phyloP scores from a whole-genome alignment of 2,888 invertebrate genomes.

The Apodemia duryi region DNA sequence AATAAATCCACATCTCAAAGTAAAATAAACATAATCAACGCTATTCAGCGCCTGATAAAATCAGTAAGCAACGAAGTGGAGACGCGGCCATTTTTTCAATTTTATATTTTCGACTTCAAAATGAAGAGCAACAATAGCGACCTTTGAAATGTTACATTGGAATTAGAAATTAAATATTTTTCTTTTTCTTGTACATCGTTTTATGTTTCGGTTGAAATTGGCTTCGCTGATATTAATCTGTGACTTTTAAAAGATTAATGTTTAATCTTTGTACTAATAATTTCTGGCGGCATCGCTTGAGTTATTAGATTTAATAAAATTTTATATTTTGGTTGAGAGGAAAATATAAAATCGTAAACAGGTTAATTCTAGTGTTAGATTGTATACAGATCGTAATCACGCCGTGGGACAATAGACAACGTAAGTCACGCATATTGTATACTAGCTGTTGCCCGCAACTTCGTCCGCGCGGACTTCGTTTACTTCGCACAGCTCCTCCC shows the following conservation, averaged over 20 bases:
- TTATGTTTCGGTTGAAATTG: conserved; percentile 8
- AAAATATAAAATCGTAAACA: no score
- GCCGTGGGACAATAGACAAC: no score
- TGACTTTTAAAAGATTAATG: background rate
- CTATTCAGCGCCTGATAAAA: conserved; percentile 18
- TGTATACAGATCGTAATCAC: no score
- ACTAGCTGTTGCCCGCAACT: no score
- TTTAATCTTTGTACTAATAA: background rate
- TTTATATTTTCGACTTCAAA: conserved; percentile 20
- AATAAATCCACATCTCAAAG: conserved; percentile 15
- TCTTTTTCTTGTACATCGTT: conserved; percentile 11
- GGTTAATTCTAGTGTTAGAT: no score
- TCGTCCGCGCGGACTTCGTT: no score
- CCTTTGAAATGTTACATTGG: conserved; percentile 19
- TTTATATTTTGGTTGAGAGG: no score
- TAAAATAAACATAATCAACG: conserved; percentile 18
- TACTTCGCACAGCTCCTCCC: no score
- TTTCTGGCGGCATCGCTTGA: background rate
- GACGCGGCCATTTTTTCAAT: conserved; percentile 19
- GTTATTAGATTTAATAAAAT: background rate
- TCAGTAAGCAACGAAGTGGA: conserved; percentile 20
- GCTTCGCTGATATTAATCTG: conserved; percentile 5
- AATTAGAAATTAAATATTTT: conserved; percentile 19
- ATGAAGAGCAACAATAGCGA: conserved; percentile 17
- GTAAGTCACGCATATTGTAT: no score